Evolutionary conservation across 2,888 invertebrate genomes (phyloP).

Genomic region (Myopa testacea): DNA sequence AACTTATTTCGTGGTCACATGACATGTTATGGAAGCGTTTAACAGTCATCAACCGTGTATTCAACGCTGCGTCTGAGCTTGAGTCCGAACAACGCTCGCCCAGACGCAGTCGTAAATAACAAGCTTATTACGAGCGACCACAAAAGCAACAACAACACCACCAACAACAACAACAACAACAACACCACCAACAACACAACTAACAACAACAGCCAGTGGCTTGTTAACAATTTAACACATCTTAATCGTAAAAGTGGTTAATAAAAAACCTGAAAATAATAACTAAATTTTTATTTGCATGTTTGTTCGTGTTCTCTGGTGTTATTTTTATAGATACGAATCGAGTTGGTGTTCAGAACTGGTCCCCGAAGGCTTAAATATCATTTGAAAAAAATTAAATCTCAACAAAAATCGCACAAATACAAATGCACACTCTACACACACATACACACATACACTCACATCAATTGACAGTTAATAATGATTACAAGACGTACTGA

Average conservation of each 20-base stretch:
- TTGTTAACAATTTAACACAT: conserved; percentile 69
- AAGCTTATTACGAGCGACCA: conserved; percentile 35
- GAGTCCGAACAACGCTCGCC: conserved; percentile 11
- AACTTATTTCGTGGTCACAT: conserved; percentile 21
- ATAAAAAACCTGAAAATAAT: conserved; percentile 46
- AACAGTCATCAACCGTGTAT: conserved; percentile 24
- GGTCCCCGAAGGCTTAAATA: neutral
- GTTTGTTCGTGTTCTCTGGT: neutral
- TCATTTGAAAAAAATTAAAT: conserved; percentile 17
- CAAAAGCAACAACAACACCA: conserved; percentile 32
- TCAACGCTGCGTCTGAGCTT: neutral
- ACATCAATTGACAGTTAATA: conserved; percentile 55
- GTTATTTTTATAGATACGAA: neutral
- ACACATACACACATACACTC: neutral
- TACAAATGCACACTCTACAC: neutral
- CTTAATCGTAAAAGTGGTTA: conserved; percentile 69
- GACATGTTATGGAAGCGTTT: conserved; percentile 23
- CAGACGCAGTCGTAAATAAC: conserved; percentile 36
- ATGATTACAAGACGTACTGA: conserved; percentile 47
- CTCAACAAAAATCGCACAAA: neutral
- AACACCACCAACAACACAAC: conserved; percentile 39
- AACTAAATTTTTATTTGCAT: neutral
- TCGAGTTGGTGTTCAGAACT: neutral
- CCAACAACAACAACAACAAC: conserved; percentile 36
- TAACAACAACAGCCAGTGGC: conserved; percentile 55